These are phyloP conservation scores for Alouatta palliata DNA, from an alignment of 2,113 vertebrate species.

Conservation along the genomic window DNA sequence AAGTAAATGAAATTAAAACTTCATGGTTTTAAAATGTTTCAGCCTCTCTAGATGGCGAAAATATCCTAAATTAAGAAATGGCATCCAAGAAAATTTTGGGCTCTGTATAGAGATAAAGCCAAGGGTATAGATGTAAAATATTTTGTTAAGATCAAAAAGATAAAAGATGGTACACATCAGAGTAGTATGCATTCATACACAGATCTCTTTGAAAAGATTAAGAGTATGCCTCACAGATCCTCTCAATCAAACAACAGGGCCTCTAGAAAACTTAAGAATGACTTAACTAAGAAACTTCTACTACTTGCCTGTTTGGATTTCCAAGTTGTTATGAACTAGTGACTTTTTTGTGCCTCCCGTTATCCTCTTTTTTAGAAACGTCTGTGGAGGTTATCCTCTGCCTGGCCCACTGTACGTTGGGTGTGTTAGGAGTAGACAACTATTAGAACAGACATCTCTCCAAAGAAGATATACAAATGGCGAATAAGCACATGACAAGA, in stretches of 20 bases:
- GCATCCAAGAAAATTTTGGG: neutral
- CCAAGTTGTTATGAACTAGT: neutral
- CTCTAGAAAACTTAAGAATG: neutral
- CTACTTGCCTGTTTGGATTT: neutral
- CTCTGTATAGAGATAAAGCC: neutral
- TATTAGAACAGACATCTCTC: neutral
- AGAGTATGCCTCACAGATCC: neutral
- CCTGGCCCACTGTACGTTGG: neutral
- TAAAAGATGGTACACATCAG: neutral
- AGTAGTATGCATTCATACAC: neutral
- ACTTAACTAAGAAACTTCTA: neutral
- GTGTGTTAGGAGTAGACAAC: neutral
- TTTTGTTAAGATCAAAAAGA: neutral
- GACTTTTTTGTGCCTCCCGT: neutral
- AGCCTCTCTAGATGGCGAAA: neutral
- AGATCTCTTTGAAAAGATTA: neutral
- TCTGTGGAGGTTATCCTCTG: neutral
- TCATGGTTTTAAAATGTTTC: neutral
- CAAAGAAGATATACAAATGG: neutral
- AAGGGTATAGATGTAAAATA: neutral
- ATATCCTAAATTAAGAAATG: neutral
- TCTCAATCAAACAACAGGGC: neutral
- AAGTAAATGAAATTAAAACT: neutral
- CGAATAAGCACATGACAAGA: neutral
- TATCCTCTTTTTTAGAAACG: neutral